Percentiles rank a stretch among this genome's conserved stretches.
Evolutionary conservation across 1,140 invertebrate genomes (phyloP).

Genomic region (Conopomorpha cramerella): DNA sequence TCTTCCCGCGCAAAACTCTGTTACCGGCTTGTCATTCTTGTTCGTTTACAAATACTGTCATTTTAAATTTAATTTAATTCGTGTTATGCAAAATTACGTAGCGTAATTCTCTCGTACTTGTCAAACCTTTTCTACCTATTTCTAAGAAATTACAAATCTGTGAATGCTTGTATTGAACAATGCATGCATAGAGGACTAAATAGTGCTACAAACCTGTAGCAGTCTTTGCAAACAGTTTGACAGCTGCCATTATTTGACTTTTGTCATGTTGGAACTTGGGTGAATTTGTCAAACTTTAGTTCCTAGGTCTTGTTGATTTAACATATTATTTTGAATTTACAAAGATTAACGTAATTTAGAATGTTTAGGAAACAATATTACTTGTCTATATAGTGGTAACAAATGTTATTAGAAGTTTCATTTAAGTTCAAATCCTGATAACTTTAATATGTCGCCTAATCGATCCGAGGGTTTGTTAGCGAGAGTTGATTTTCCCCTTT

Average conservation of each 20-base stretch:
- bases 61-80: too few species aligned
- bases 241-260: slow-evolving; percentile 34
- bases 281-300: slow-evolving; percentile 29
- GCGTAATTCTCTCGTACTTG: too few species aligned
- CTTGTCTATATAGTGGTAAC: slow-evolving; percentile 17
- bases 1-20: too few species aligned
- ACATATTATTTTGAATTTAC: slow-evolving; percentile 15
- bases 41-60: too few species aligned
- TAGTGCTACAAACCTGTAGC: too few species aligned
- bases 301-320: slow-evolving; percentile 18
- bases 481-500: slow-evolving; percentile 90
- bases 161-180: too few species aligned
- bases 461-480: slow-evolving; percentile 72
- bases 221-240: not conserved
- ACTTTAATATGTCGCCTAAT: slow-evolving; percentile 44
- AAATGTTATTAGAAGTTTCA: slow-evolving; percentile 7
- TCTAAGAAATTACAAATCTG: too few species aligned
- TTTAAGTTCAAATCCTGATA: slow-evolving; percentile 22
- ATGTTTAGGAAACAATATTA: slow-evolving; percentile 28
- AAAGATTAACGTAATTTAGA: slow-evolving; percentile 16
- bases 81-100: too few species aligned
- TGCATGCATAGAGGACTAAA: too few species aligned
- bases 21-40: too few species aligned
- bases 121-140: too few species aligned
- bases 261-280: slow-evolving; percentile 56